Evolutionary conservation across 2,797 vertebrate species (phyloP).

Genomic region (Pterois miles): DNA sequence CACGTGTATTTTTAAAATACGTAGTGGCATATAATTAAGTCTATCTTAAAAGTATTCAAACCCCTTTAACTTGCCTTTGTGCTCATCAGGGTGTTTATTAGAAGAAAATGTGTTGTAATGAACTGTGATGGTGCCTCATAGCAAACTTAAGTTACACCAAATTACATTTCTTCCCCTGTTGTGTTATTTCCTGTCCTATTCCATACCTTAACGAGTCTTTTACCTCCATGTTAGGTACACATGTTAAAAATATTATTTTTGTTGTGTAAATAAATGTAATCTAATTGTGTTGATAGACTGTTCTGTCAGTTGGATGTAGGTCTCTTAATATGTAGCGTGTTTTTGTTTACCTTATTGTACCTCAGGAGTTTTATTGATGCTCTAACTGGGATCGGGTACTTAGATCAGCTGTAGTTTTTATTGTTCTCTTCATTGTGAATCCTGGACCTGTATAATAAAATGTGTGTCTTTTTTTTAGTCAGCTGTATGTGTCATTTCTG

Average conservation of each 20-base stretch:
- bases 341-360: constrained; percentile 50
- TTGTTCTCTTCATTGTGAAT: constrained; percentile 34
- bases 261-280: constrained; percentile 53
- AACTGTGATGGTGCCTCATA: constrained; percentile 34
- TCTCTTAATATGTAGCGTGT: constrained; percentile 5
- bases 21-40: not conserved
- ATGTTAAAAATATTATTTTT: constrained; percentile 3
- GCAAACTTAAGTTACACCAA: not conserved
- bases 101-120: constrained; percentile 13
- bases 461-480: constrained; percentile 34
- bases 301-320: constrained; percentile 12
- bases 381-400: constrained; percentile 1
- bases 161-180: not conserved
- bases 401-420: constrained; percentile 26
- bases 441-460: constrained; percentile 52
- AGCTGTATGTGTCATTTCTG: not conserved
- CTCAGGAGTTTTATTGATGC: constrained; percentile 34
- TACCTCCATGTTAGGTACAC: constrained; percentile 6
- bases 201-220: not conserved
- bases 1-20: not conserved
- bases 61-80: not conserved
- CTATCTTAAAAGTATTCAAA: not conserved
- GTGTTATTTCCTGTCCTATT: constrained; percentile 15
- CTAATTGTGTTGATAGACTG: constrained; percentile 8
- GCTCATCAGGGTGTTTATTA: not conserved